A percentile compares a stretch with the other conserved stretches of the same genome.
phyloP scores from a whole-genome alignment of 1,140 invertebrate species.

The Asbolus verrucosus region DNA sequence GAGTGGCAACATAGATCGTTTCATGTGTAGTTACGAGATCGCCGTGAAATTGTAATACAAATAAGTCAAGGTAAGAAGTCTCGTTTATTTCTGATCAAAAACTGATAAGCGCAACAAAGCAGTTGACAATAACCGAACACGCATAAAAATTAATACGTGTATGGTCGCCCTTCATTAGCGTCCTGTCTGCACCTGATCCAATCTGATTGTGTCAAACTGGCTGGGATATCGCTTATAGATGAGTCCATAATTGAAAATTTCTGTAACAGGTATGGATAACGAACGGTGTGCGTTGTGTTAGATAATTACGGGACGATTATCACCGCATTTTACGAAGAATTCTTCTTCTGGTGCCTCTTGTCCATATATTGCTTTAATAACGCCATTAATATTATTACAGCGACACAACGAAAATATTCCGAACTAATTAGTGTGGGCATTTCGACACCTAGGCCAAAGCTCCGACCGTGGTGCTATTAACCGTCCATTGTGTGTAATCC shows the following conservation, averaged over 20 bases:
- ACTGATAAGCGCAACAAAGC: too few relatives aligned
- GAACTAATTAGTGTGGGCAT: slow-evolving; percentile 17
- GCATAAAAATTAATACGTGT: too few relatives aligned
- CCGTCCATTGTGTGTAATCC: slow-evolving; percentile 39
- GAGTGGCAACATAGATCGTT: too few relatives aligned
- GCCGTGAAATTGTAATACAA: too few relatives aligned
- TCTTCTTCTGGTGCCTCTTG: slow-evolving; percentile 18
- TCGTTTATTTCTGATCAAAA: too few relatives aligned
- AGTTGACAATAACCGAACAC: too few relatives aligned
- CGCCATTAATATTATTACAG: slow-evolving; percentile 19
- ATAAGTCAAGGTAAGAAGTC: too few relatives aligned
- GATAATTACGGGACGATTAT: slow-evolving; percentile 37
- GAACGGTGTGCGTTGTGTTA: slow-evolving; percentile 22
- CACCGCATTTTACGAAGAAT: slow-evolving; percentile 16
- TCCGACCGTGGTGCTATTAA: slow-evolving; percentile 37
- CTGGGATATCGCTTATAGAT: neutral
- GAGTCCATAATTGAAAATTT: slow-evolving; percentile 27
- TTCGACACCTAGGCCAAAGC: neutral
- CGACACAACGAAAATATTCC: slow-evolving; percentile 37
- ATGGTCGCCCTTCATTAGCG: too few relatives aligned
- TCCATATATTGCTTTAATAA: slow-evolving; percentile 33
- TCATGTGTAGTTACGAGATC: too few relatives aligned
- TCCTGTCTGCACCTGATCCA: too few relatives aligned
- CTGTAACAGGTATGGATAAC: slow-evolving; percentile 21
- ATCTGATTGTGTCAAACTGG: too few relatives aligned